Evolutionary conservation across 2,797 vertebrate species (phyloP), one percentile per base, ranked within the genome.

Genomic region (Sebastolobus alascanus): DNA sequence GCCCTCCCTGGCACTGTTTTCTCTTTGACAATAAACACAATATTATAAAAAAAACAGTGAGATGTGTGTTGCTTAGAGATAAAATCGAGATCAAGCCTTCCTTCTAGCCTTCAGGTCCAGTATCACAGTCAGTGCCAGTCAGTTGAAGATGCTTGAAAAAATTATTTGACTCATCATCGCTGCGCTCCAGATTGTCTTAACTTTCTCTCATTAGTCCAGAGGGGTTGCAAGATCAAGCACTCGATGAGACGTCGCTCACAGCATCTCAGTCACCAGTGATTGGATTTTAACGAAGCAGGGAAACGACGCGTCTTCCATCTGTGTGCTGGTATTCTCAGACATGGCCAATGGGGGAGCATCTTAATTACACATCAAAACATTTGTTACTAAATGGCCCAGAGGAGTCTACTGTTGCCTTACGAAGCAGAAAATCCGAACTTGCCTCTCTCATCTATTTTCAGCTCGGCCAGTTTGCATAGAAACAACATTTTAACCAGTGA

Each of bases 351-450:
- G 66, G 27, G 31, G 27, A 66, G 58, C 61, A 31, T 63, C 78
- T 59, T 75, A 75, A 84, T 85, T 84, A 73, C 76, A 68, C 35
- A 82, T 75, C 75, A 35, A 80, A 80, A 69, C 14, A 60, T 83
- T 71, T 84, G 67, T 58, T 52, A 74, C 58, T 59, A 55, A 77
- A 54, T 37, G 10, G 25, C 66, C 52, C 63, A 33, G 31, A 63
- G 31, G 50, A n/a, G 10, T 64, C 58, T 13, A 31, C 60, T 76
- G 50, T 50, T 72, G 31, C 20, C 11, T 55, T 14, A 31, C 0
- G 8, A 73, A 63, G 38, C 67, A 72, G 50, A 77, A 77, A 46
- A 27, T 63, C 69, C 5, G 7, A 68, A 8, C n/a, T 50, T 7
- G 20, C 7, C 20, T 20, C 7, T 31, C 7, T 61, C 31, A 50